These are phyloP conservation scores for Hirundo rustica DNA, from an alignment of 2,797 vertebrate species.

Conservation along the genomic window DNA sequence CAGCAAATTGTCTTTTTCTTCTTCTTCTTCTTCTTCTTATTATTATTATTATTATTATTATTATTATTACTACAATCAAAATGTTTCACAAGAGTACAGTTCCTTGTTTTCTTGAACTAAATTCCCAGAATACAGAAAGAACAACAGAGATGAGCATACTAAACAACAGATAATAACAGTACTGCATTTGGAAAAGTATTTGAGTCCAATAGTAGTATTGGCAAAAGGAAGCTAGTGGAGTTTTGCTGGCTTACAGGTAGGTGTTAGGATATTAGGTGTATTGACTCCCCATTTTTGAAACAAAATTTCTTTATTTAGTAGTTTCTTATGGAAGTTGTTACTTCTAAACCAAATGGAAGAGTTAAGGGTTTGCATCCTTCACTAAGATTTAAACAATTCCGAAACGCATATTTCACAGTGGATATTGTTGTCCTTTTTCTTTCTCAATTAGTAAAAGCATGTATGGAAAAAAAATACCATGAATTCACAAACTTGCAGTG, in stretches of 20 bases:
- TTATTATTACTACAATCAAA: background rate
- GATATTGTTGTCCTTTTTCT: background rate
- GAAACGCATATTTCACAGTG: background rate
- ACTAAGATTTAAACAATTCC: background rate
- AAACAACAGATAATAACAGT: background rate
- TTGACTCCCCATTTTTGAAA: background rate
- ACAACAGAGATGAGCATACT: background rate
- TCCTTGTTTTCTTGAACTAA: background rate
- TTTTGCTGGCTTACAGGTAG: background rate
- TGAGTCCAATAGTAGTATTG: background rate
- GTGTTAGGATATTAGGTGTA: background rate
- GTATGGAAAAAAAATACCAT: background rate
- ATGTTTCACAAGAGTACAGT: background rate
- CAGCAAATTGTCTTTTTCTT: background rate
- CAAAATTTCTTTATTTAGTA: background rate
- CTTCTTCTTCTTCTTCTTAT: too few species aligned
- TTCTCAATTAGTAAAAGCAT: background rate
- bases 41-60: background rate
- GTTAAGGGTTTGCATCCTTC: background rate
- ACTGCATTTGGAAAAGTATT: background rate
- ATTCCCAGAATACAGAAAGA: background rate
- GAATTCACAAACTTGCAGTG: background rate
- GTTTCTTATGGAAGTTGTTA: background rate
- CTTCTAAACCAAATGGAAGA: background rate
- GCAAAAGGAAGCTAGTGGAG: background rate